phyloP scores from a whole-genome alignment of 2,888 invertebrate genomes.

The Digitonthophagus gazella region DNA sequence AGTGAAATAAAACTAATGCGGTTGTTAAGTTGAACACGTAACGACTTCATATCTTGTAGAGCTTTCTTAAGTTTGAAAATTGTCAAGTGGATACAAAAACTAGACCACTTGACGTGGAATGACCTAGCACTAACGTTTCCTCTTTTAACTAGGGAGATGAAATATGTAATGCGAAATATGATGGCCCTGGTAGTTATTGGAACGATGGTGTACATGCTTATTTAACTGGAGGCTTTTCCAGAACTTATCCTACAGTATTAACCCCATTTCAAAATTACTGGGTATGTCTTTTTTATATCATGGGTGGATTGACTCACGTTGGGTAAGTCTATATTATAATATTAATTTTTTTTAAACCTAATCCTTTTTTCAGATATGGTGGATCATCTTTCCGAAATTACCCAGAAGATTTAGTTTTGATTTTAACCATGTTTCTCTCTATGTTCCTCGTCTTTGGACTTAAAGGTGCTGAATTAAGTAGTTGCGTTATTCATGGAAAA shows the following conservation, averaged over 20 bases:
- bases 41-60: too few species aligned
- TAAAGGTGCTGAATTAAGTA: conserved; percentile 16
- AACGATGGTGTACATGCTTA: conserved; percentile 8
- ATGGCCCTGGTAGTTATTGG: conserved; percentile 19
- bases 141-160: not conserved
- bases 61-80: too few species aligned
- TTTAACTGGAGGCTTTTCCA: not conserved
- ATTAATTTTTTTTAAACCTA: not conserved
- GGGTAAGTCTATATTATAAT: conserved; percentile 20
- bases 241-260: not conserved
- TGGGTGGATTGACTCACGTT: conserved; percentile 22
- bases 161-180: conserved; percentile 8
- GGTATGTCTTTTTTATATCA: conserved; percentile 17
- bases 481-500: conserved; percentile 15
- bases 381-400: conserved; percentile 18
- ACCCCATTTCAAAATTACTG: conserved; percentile 16
- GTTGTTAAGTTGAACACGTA: too few species aligned
- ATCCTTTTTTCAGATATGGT: conserved; percentile 13
- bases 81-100: too few species aligned
- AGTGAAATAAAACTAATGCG: too few species aligned
- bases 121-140: too few species aligned
- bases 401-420: conserved; percentile 12
- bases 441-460: conserved; percentile 19
- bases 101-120: too few species aligned
- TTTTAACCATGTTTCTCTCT: conserved; percentile 17